Evolutionary conservation across 2,797 vertebrate species (phyloP), one percentile per base, ranked within the genome.

Genomic region (Remorina albescens): DNA sequence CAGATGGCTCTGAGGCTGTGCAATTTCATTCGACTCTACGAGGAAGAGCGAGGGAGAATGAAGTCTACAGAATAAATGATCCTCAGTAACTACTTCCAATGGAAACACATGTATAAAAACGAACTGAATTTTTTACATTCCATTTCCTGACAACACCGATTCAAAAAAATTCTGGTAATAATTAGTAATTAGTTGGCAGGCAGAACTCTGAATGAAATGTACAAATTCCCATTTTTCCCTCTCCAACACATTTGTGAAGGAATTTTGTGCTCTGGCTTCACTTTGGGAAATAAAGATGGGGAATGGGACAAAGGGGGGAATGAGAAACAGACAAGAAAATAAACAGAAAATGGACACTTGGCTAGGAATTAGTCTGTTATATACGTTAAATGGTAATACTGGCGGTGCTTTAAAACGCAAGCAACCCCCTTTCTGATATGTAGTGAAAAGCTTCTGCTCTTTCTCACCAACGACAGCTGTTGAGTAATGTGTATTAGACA

Each of bases 1-100:
- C 56, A 61, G 68, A 65, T 74, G 42, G n/a, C n/a, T 69, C 54
- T 59, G 71, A 25, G 50, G 30, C n/a, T 57, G 26, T 37, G 30
- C 28, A 50, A 12, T 26, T 44, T 53, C 67, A 70, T 36, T 74
- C 32, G 39, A 69, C 42, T 76, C 59, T 53, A 60, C 55, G 25
- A 66, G 19, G 46, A n/a, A n/a, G n/a, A 58, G 46, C 58, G 21
- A 5, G 16, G 5, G 44, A 51, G 44, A 62, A 30, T 15, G 16
- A 19, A 37, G 21, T 23, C 25, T 41, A 25, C 21, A 23, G 28
- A 66, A 68, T 56, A 58, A 25, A 66, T 36, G 5, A 2, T 55
- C 21, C 53, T 70, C 10, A 19, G 50, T 28, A 51, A 54, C 21
- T 4, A 26, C 50, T 51, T 71, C 42, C 42, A 41, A 0, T 42